Evolutionary conservation across 2,888 invertebrate genomes (phyloP).

Genomic region (Leptinotarsa peninsularis): DNA sequence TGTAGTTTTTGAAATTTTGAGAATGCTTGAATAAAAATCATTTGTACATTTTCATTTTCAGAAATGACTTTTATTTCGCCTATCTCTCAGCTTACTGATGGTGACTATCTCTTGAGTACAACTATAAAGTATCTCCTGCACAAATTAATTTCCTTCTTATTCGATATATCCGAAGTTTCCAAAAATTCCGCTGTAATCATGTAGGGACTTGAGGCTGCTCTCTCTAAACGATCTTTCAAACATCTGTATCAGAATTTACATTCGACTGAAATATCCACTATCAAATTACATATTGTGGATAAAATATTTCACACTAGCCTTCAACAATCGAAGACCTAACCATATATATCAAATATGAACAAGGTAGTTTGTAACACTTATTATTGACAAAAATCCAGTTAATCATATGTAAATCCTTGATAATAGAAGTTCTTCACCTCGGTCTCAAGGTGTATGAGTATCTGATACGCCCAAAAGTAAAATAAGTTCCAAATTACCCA

Average conservation of each 20-base stretch:
- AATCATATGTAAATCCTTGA: conserved; percentile 19
- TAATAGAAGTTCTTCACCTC: conserved; percentile 14
- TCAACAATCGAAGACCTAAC: neutral
- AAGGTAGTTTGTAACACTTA: conserved; percentile 5
- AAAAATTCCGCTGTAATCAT: too few relatives aligned
- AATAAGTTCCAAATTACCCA: conserved; percentile 17
- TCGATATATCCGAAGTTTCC: too few relatives aligned
- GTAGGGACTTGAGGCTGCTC: neutral
- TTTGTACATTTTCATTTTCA: too few relatives aligned
- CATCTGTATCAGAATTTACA: neutral
- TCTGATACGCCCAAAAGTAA: conserved; percentile 15
- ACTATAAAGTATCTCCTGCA: too few relatives aligned
- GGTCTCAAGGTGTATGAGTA: conserved; percentile 10
- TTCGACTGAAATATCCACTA: neutral
- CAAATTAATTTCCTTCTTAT: too few relatives aligned
- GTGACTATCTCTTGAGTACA: too few relatives aligned
- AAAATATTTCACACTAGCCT: neutral
- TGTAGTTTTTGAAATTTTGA: too few relatives aligned
- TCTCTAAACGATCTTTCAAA: neutral
- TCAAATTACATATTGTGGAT: neutral
- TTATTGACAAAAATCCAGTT: conserved; percentile 1
- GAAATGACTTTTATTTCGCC: too few relatives aligned
- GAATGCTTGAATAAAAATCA: too few relatives aligned
- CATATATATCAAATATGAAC: conserved; percentile 12
- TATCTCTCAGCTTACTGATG: too few relatives aligned